Percentiles rank a stretch among this genome's conserved stretches.
phyloP scores from a whole-genome alignment of 1,140 invertebrate species.

The Nephila pilipes region DNA sequence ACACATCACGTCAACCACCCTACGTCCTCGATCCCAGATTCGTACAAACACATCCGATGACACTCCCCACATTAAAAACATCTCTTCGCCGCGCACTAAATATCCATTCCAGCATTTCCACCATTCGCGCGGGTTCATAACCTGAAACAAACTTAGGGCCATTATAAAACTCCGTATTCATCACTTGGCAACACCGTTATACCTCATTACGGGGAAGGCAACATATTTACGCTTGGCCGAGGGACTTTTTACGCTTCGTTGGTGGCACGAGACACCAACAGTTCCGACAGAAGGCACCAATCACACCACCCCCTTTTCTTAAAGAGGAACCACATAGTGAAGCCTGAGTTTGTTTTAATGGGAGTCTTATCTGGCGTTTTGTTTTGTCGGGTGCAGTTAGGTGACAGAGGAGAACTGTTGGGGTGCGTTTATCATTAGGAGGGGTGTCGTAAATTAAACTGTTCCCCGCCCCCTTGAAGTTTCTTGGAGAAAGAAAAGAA shows the following conservation, averaged over 20 bases:
- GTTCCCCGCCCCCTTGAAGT: not conserved
- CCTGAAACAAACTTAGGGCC: slow-evolving; percentile 59
- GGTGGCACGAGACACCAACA: not conserved
- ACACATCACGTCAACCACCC: not conserved
- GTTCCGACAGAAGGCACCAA: slow-evolving; percentile 57
- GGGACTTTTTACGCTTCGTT: slow-evolving; percentile 72
- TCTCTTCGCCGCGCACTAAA: not conserved
- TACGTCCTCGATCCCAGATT: not conserved
- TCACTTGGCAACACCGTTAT: slow-evolving; percentile 36
- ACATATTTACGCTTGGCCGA: slow-evolving; percentile 72
- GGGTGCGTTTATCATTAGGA: not conserved
- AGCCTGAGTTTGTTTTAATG: not conserved
- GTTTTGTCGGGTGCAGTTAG: not conserved
- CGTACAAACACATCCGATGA: not conserved
- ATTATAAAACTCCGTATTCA: slow-evolving; percentile 69
- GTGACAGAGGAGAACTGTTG: not conserved
- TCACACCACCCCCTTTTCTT: slow-evolving; percentile 15
- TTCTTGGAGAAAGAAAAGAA: not conserved
- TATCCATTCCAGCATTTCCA: slow-evolving; percentile 26
- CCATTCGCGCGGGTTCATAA: slow-evolving; percentile 38
- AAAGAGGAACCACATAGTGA: not conserved
- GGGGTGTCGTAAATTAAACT: not conserved
- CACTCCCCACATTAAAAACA: not conserved
- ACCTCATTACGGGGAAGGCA: slow-evolving; percentile 58
- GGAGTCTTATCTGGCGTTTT: not conserved